These are phyloP conservation scores for Synanthedon andrenaeformis DNA, from an alignment of 2,888 invertebrate genomes.

Conservation along the genomic window DNA sequence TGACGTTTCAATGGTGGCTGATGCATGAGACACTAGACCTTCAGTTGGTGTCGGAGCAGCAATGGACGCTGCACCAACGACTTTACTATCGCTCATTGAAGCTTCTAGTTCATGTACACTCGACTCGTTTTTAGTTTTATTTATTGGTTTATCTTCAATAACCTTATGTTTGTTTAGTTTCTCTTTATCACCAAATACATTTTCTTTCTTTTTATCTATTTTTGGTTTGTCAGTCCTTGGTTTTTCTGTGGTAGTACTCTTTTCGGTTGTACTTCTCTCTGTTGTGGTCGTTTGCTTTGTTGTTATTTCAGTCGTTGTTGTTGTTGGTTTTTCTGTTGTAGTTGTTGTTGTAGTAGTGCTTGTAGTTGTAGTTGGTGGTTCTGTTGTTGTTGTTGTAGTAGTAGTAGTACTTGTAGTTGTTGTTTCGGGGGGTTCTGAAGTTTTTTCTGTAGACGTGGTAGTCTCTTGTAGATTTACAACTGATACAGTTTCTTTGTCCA, in stretches of 20 bases:
- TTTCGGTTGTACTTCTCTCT: constrained; percentile 17
- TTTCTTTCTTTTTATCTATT: constrained; percentile 51
- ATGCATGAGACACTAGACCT: constrained; percentile 29
- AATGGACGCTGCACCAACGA: constrained; percentile 16
- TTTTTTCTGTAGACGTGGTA: constrained; percentile 26
- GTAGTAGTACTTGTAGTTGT: constrained; percentile 24
- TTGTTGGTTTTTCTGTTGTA: constrained; percentile 18
- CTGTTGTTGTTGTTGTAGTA: constrained; percentile 18
- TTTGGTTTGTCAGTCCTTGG: constrained; percentile 23
- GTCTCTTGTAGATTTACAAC: constrained; percentile 22
- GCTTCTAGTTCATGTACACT: constrained; percentile 39
- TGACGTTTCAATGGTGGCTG: constrained; percentile 18
- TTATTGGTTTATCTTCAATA: constrained; percentile 30
- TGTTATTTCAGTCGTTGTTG: constrained; percentile 21
- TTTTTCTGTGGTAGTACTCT: constrained; percentile 18
- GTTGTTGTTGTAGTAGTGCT: constrained; percentile 13
- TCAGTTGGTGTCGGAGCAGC: constrained; percentile 48
- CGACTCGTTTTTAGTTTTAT: constrained; percentile 29
- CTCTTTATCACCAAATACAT: constrained; percentile 31
- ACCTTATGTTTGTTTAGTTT: constrained; percentile 34
- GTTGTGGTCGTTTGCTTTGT: constrained; percentile 18
- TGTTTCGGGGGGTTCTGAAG: constrained; percentile 17
- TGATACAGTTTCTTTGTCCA: constrained; percentile 22
- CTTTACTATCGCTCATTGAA: constrained; percentile 30
- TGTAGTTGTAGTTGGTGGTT: constrained; percentile 14